These are phyloP conservation scores for Calcarius lapponicus DNA, from an alignment of 2,797 vertebrate species.

Conservation along the genomic window DNA sequence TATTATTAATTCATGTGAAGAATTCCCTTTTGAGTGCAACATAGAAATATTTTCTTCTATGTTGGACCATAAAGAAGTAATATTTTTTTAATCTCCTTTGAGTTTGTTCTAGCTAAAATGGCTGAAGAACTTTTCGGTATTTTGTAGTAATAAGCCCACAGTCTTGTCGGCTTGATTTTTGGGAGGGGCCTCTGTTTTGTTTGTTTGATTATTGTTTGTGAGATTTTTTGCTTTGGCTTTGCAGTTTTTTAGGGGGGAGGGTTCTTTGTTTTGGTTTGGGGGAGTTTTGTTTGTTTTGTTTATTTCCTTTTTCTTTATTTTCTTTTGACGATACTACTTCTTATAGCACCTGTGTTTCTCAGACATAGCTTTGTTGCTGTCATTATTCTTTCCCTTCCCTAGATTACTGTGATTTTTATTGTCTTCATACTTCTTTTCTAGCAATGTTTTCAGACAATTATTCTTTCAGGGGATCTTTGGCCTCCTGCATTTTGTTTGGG, in stretches of 20 bases:
- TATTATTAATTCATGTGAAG: background rate
- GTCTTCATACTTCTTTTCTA: background rate
- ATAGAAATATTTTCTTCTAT: background rate
- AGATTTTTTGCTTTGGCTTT: background rate
- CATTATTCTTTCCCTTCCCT: background rate
- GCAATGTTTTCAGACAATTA: background rate
- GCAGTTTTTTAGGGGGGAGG: too few species aligned
- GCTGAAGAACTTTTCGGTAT: background rate
- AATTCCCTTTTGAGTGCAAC: background rate
- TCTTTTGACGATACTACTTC: background rate
- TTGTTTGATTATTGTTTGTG: background rate
- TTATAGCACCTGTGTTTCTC: background rate
- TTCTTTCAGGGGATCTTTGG: background rate
- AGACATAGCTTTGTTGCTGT: background rate
- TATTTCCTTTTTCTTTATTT: background rate
- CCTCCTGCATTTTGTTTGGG: background rate
- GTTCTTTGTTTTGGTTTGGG: too few species aligned
- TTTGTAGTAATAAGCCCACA: background rate
- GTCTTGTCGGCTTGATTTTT: background rate
- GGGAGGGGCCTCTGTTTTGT: rapidly evolving
- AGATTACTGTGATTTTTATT: background rate
- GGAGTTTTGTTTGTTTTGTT: background rate
- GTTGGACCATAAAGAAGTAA: background rate
- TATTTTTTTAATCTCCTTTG: background rate
- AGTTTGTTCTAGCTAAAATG: background rate